Percentiles rank a stretch among this genome's conserved stretches.
phyloP scores from a whole-genome alignment of 1,140 invertebrate species.

The Formica exsecta region DNA sequence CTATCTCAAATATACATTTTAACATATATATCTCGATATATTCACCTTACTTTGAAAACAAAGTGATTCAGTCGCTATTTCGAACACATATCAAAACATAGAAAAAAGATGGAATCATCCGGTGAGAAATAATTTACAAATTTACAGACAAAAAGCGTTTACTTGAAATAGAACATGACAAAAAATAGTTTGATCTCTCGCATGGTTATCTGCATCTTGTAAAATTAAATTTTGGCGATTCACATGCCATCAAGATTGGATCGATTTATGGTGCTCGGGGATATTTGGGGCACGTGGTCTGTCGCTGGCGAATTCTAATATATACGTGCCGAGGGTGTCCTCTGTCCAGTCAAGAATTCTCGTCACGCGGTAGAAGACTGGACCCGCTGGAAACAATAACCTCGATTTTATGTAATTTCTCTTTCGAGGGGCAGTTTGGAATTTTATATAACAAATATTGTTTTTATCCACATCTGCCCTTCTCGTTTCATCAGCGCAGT shows the following conservation, averaged over 20 bases:
- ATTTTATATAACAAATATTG: constrained; percentile 40
- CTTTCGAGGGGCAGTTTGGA: constrained; percentile 27
- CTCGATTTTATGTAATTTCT: constrained; percentile 47
- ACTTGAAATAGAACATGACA: neutral
- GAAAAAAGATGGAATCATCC: neutral
- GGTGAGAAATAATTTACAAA: neutral
- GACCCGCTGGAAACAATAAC: constrained; percentile 59
- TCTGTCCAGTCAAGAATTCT: constrained; percentile 39
- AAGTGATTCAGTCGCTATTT: neutral
- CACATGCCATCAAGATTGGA: neutral
- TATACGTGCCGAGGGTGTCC: constrained; percentile 5
- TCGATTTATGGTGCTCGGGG: constrained; percentile 35
- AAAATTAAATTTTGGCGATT: constrained; percentile 25
- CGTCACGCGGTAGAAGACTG: constrained; percentile 55
- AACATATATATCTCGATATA: neutral
- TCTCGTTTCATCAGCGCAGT: neutral
- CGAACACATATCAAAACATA: neutral
- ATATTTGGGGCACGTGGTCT: constrained; percentile 30
- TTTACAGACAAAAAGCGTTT: neutral
- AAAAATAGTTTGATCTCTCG: neutral
- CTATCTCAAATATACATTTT: neutral
- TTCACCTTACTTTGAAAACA: neutral
- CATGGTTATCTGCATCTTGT: constrained; percentile 1
- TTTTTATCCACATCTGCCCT: neutral
- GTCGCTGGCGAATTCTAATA: constrained; percentile 45